phyloP scores from a whole-genome alignment of 2,113 vertebrate genomes.

The Rhea americana region DNA sequence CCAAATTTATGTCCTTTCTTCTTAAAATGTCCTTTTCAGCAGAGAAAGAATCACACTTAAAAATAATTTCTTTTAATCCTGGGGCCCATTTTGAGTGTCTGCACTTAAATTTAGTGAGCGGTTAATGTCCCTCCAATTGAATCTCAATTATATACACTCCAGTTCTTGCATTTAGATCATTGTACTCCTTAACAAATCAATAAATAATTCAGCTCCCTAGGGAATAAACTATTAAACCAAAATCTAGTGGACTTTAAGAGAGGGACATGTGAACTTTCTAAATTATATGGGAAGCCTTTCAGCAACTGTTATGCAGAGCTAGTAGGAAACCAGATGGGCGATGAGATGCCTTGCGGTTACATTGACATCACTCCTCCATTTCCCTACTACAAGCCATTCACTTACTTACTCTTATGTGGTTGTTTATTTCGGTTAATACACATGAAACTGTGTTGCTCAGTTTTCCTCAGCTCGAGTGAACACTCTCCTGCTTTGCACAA shows the following conservation, averaged over 20 bases:
- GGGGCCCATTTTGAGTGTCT: neutral
- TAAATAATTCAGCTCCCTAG: slow-evolving; percentile 4
- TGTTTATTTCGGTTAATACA: neutral
- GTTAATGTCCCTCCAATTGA: slow-evolving; percentile 9
- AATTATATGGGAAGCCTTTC: neutral
- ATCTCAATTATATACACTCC: slow-evolving; percentile 17
- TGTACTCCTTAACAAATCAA: slow-evolving; percentile 40
- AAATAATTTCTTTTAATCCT: slow-evolving; percentile 9
- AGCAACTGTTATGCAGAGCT: neutral
- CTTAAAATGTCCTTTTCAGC: slow-evolving; percentile 10
- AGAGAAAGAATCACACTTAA: neutral
- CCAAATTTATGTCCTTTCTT: neutral
- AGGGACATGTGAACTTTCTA: neutral
- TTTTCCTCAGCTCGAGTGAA: neutral
- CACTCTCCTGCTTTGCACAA: neutral
- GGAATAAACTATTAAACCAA: neutral
- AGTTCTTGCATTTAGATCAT: slow-evolving; percentile 35
- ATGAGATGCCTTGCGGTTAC: neutral
- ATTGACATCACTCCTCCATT: neutral
- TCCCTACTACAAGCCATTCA: neutral
- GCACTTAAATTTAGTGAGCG: slow-evolving; percentile 30
- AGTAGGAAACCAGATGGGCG: neutral
- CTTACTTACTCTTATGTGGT: neutral
- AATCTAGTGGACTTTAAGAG: neutral
- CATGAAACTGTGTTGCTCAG: neutral